Percentiles rank a stretch among this genome's conserved stretches.
Evolutionary conservation across 2,797 vertebrate species (phyloP).

Genomic region (Apodemus agrarius): DNA sequence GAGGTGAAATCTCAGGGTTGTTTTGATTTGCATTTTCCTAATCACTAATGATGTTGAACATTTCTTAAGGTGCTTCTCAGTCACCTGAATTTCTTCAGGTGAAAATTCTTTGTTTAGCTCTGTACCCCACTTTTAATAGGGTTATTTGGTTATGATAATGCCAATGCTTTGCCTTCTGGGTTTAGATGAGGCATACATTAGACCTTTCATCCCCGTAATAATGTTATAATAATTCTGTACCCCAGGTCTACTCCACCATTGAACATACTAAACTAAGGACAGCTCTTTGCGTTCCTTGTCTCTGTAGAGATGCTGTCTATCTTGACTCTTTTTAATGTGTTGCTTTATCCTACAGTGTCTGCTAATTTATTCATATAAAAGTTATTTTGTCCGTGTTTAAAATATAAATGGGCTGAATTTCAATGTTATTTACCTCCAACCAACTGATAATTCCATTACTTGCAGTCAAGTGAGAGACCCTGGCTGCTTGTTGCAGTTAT

Average conservation of each 20-base stretch:
- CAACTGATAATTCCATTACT: constrained; percentile 27
- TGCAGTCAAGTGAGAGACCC: neutral
- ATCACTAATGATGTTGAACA: too few relatives aligned
- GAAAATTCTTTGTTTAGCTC: too few relatives aligned
- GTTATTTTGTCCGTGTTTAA: neutral
- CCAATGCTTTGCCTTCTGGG: neutral
- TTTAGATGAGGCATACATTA: neutral
- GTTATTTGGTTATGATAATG: too few relatives aligned
- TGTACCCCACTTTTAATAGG: too few relatives aligned
- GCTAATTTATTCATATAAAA: constrained; percentile 35
- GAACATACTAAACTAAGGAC: too few relatives aligned
- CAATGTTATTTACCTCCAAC: neutral
- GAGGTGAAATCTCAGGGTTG: too few relatives aligned
- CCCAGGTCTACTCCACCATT: neutral
- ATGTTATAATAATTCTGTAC: neutral
- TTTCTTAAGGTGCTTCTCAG: too few relatives aligned
- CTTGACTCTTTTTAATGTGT: neutral
- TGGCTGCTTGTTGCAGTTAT: neutral
- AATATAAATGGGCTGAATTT: neutral
- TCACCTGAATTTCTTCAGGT: too few relatives aligned
- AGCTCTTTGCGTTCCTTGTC: neutral
- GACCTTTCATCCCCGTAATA: neutral
- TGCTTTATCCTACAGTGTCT: neutral
- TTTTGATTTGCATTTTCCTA: too few relatives aligned
- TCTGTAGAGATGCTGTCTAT: neutral